phyloP scores from a whole-genome alignment of 2,888 invertebrate species.

The Lingula anatina region DNA sequence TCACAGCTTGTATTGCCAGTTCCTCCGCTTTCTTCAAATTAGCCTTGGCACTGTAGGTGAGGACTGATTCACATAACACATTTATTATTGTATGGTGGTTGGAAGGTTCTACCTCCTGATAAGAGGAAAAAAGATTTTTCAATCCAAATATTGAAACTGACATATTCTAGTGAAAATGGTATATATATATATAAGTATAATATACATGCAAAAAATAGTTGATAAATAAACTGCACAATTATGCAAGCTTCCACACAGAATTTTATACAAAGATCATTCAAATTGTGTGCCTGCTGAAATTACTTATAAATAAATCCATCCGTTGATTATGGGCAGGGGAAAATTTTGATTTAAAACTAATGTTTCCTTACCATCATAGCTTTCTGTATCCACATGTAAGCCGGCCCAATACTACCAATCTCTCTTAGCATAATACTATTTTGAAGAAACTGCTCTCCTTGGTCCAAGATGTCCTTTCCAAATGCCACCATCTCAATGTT shows the following conservation, averaged over 20 bases:
- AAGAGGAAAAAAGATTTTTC: conserved; percentile 1
- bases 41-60: conserved; percentile 31
- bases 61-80: conserved; percentile 34
- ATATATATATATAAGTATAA: too few relatives aligned
- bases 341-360: too few relatives aligned
- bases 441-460: conserved; percentile 26
- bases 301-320: too few relatives aligned
- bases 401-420: conserved; percentile 31
- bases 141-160: too few relatives aligned
- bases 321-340: too few relatives aligned
- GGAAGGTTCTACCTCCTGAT: conserved; percentile 26
- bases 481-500: conserved; percentile 42
- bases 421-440: conserved; percentile 32
- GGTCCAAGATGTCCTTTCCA: conserved; percentile 33
- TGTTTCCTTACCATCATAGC: conserved; percentile 40
- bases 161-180: too few relatives aligned
- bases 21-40: conserved; percentile 33
- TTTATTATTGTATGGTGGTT: conserved; percentile 24
- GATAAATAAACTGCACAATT: too few relatives aligned
- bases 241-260: too few relatives aligned
- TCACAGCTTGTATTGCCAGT: conserved; percentile 33
- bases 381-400: conserved; percentile 32
- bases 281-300: too few relatives aligned
- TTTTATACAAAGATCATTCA: too few relatives aligned
- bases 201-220: too few relatives aligned